Base-by-base conservation (phyloP, 2,888 invertebrate species). In the Omphaloscelis lunosa region DNA sequence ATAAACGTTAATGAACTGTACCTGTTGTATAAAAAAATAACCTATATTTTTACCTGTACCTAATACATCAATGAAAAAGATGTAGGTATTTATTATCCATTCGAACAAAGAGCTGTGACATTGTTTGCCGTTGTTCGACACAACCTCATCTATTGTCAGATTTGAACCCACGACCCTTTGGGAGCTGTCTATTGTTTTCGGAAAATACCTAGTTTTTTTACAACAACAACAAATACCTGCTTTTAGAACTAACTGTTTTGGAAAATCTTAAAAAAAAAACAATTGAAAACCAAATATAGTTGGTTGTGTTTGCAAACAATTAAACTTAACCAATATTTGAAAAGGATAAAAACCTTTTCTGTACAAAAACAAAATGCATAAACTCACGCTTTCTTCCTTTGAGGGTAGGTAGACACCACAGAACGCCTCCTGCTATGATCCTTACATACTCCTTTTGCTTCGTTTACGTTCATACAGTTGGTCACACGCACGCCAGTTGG, bases 111-210 rank as follows among this genome's bases (percentile, higher is more conserved):
- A 58, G 17, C 5, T 56, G 48, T 7, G 8, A 67, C 41, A 62
- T 53, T 61, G 27, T 82, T 66, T 62, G 70, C 29, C n/a, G 58
- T 67, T 84, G 29, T 59, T 69, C 39, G 29, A 34, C 48, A 59
- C 7, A 20, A 29, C 15, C 53, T 71, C 51, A 51, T 80, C 27
- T 61, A 74, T 74, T 45, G 70, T 61, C 53, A 56, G 20, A n/a
- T 68, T 65, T 74, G 81, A 82, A 80, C 80, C 27, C 7, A 29
- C 29, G 84, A 84, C 62, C 82, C 74, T 71, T 62, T 48, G 34
- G 12, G 34, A 48, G 41, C 2, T 12, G 39, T 58, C n/a, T 48
- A 69, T 83, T 83, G 72, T 83, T 48, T 53, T 71, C 23, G 1
- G 17, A 67, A 82, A 74, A 41, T 48, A 29, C 5, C 45, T 27